Conservation (phyloP, 2,888 invertebrate species). For the Laspeyria flexula region DNA sequence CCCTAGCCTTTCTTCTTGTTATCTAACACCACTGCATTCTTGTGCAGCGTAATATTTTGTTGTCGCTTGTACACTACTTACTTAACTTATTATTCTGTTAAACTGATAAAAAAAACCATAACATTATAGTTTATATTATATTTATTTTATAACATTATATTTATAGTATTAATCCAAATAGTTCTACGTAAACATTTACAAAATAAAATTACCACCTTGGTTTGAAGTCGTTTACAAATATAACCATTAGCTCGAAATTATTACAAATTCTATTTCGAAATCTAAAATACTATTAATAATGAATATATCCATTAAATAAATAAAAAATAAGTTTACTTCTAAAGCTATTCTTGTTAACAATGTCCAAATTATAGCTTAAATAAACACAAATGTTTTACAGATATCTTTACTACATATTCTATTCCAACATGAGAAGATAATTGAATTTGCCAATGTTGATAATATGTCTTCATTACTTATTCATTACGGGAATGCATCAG, state of each 20-base stretch:
- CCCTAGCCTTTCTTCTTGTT: slow-evolving; percentile 13
- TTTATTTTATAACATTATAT: too few relatives aligned
- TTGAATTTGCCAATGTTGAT: not conserved
- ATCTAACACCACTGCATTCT: slow-evolving; percentile 2
- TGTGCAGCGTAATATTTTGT: not conserved
- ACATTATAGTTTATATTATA: too few relatives aligned
- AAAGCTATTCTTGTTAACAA: not conserved
- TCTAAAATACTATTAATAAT: too few relatives aligned
- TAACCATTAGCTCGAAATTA: too few relatives aligned
- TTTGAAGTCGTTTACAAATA: too few relatives aligned
- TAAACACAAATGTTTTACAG: not conserved
- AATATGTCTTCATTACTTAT: slow-evolving; percentile 9
- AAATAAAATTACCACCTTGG: too few relatives aligned
- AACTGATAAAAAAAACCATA: too few relatives aligned
- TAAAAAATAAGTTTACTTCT: not conserved
- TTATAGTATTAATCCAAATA: too few relatives aligned
- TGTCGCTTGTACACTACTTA: not conserved
- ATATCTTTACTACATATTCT: not conserved
- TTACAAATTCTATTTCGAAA: too few relatives aligned
- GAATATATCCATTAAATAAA: too few relatives aligned
- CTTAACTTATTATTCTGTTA: too few relatives aligned
- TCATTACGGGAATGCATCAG: slow-evolving; percentile 6
- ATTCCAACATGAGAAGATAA: not conserved
- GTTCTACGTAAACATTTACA: too few relatives aligned
- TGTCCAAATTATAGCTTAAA: not conserved